Evolutionary conservation across 64 coral and sea anemone species (phyloP).

Genomic region (Porites lutea): DNA sequence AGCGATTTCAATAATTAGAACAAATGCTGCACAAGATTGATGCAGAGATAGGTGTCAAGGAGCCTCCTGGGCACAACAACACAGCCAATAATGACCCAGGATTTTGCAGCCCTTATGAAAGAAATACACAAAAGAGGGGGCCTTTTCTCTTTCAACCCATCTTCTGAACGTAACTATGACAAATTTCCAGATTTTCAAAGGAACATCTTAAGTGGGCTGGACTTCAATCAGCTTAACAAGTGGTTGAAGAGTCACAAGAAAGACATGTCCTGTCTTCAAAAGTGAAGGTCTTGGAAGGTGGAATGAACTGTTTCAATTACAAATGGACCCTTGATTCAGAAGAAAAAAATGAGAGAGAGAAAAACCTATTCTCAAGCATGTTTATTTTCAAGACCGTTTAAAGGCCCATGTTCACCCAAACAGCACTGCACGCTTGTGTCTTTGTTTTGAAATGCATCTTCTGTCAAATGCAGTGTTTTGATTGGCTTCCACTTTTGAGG

Average conservation of each 20-base stretch:
- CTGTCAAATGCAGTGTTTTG: no score
- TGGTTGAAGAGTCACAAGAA: conserved; percentile 36
- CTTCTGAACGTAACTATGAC: not conserved
- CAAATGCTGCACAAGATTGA: conserved; percentile 8
- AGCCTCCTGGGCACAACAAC: not conserved
- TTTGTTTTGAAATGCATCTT: no score
- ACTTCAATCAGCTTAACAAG: conserved; percentile 6
- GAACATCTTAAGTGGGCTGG: conserved; percentile 15
- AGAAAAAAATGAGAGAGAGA: not conserved
- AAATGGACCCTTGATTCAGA: not conserved
- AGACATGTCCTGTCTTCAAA: not conserved
- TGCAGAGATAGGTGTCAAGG: not conserved
- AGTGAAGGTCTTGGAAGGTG: not conserved
- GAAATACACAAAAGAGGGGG: conserved; percentile 1
- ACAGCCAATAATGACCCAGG: not conserved
- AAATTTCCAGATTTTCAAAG: conserved; percentile 18
- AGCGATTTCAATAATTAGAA: not conserved
- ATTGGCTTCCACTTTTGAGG: no score
- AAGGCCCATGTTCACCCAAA: no score
- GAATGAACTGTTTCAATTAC: conserved; percentile 1
- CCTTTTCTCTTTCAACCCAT: not conserved
- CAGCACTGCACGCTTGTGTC: no score
- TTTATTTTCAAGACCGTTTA: not conserved
- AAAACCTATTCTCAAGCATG: not conserved
- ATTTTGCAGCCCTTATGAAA: not conserved